phyloP scores from a whole-genome alignment of 2,888 invertebrate genomes.

The Hesperia comma region DNA sequence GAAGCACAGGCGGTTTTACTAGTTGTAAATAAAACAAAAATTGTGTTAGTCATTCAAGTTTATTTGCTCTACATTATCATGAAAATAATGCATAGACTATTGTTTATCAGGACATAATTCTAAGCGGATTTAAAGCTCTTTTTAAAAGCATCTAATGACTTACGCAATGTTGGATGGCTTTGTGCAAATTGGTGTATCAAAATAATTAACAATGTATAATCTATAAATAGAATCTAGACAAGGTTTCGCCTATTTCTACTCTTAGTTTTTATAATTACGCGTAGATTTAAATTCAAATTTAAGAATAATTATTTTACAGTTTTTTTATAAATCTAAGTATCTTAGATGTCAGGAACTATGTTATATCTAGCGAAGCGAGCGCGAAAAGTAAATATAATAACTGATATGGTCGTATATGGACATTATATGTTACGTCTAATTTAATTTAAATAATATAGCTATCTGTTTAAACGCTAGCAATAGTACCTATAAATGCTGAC shows the following conservation, averaged over 20 bases:
- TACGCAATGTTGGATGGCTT: slow-evolving; percentile 60
- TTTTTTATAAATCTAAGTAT: no score
- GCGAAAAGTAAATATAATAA: no score
- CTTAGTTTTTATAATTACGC: no score
- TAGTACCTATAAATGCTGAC: neutral
- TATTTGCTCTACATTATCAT: neutral
- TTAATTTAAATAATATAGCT: neutral
- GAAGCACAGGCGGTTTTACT: no score
- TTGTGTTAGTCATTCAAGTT: neutral
- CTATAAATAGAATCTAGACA: no score
- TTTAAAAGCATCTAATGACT: slow-evolving; percentile 57
- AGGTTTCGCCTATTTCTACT: no score
- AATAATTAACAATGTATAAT: slow-evolving; percentile 10
- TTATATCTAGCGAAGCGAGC: no score
- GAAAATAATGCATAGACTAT: no score
- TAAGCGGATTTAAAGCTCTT: slow-evolving; percentile 40
- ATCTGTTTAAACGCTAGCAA: neutral
- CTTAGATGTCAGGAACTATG: no score
- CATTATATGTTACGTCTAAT: neutral
- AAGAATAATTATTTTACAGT: no score
- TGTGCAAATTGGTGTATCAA: slow-evolving; percentile 48
- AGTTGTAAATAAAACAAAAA: no score
- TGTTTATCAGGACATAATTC: neutral
- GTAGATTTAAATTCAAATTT: no score
- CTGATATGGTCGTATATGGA: slow-evolving; percentile 22